Conservation (phyloP, 2,888 invertebrate genomes). For the Tanytarsus gracilentus region DNA sequence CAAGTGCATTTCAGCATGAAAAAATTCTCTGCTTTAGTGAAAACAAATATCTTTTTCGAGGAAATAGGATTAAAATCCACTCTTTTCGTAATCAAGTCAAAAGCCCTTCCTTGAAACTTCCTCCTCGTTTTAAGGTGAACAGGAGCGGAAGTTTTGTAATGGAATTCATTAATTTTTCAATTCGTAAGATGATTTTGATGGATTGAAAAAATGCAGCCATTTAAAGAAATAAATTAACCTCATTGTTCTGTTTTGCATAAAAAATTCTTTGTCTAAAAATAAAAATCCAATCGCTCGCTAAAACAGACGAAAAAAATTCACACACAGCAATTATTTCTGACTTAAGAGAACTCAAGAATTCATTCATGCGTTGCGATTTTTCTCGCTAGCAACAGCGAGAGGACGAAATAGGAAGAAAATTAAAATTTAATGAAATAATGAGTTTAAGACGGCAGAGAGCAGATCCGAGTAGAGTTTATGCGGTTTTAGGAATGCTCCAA, state of each 20-base stretch:
- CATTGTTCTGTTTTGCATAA: no score
- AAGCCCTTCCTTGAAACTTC: not conserved
- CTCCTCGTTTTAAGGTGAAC: no score
- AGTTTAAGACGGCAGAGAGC: not conserved
- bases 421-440: not conserved
- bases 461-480: not conserved
- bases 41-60: not conserved
- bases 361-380: conserved; percentile 15
- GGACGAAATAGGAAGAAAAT: not conserved
- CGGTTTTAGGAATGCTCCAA: not conserved
- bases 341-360: conserved; percentile 2
- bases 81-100: not conserved
- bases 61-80: conserved; percentile 12
- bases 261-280: no score
- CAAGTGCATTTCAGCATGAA: conserved; percentile 7
- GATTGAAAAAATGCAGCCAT: no score
- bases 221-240: no score
- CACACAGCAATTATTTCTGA: conserved; percentile 15
- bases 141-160: no score
- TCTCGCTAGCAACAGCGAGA: not conserved
- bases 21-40: not conserved
- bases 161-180: no score
- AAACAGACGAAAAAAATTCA: conserved; percentile 2
- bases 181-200: no score
- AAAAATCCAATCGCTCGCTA: no score